phyloP scores from a whole-genome alignment of 2,797 vertebrate species.

The Microcaecilia unicolor region DNA sequence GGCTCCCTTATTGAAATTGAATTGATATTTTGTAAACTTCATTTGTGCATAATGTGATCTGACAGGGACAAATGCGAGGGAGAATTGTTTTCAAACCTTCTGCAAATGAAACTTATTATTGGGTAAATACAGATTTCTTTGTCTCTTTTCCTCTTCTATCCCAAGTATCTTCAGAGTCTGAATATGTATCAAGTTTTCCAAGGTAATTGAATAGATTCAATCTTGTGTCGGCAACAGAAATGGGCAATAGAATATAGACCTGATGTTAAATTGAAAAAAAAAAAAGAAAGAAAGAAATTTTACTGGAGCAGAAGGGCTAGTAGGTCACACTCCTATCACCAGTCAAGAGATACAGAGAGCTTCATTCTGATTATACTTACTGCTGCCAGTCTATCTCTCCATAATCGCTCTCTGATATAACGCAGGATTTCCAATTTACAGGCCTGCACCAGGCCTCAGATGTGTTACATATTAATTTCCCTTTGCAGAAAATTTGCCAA shows the following conservation, averaged over 20 bases:
- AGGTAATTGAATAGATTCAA: slow-evolving; percentile 96
- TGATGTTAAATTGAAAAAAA: slow-evolving; percentile 79
- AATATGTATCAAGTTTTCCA: slow-evolving; percentile 87
- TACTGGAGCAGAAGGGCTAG: slow-evolving; percentile 29
- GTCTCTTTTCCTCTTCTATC: slow-evolving; percentile 58
- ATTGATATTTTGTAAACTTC: slow-evolving; percentile 99
- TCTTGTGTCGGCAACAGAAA: slow-evolving; percentile 82
- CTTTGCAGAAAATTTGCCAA: slow-evolving; percentile 80
- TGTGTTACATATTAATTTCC: slow-evolving; percentile 98
- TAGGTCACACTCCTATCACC: slow-evolving; percentile 67
- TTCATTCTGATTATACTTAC: slow-evolving; percentile 82
- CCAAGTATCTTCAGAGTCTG: slow-evolving; percentile 59
- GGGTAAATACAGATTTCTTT: slow-evolving; percentile 92
- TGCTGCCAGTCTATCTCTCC: slow-evolving; percentile 71
- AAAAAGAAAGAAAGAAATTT: slow-evolving; percentile 57
- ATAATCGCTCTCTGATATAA: slow-evolving; percentile 73
- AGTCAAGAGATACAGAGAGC: slow-evolving; percentile 64
- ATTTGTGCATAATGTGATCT: slow-evolving; percentile 98
- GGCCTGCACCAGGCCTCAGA: slow-evolving; percentile 69
- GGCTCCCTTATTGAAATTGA: slow-evolving; percentile 87
- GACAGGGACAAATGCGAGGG: slow-evolving; percentile 98
- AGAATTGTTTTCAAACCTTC: slow-evolving; percentile 95
- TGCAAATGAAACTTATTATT: slow-evolving; percentile 98
- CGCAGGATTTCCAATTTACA: slow-evolving; percentile 73
- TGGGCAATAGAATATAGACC: slow-evolving; percentile 79